These are phyloP conservation scores for Perithous albicinctus DNA, from an alignment of 2,888 invertebrate genomes.

Conservation along the genomic window DNA sequence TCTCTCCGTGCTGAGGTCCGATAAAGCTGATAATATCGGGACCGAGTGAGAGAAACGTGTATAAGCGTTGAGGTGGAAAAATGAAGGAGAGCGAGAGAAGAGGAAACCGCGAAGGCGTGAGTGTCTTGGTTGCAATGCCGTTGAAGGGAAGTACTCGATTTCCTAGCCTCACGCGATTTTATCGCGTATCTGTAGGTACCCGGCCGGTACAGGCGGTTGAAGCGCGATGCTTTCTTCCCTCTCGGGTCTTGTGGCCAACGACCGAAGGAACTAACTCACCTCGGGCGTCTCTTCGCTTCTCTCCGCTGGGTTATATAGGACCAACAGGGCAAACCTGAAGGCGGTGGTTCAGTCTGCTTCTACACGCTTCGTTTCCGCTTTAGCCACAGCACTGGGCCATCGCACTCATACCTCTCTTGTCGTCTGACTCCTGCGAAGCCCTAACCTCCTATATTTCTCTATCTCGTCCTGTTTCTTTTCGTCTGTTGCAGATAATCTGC, in stretches of 20 bases:
- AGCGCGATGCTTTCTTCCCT: conserved; percentile 55
- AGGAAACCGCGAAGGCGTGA: conserved; percentile 35
- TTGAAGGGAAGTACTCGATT: conserved; percentile 62
- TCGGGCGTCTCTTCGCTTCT: conserved; percentile 51
- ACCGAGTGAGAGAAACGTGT: conserved; percentile 8
- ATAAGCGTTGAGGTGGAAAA: conserved; percentile 32
- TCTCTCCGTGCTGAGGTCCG: conserved; percentile 52
- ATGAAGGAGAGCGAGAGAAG: conserved; percentile 41
- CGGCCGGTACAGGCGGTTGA: conserved; percentile 24
- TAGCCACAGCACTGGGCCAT: conserved; percentile 37
- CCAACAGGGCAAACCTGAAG: conserved; percentile 41
- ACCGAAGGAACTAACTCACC: conserved; percentile 58
- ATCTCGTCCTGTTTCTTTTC: conserved; percentile 59
- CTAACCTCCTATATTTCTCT: conserved; percentile 33
- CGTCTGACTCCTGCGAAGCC: conserved; percentile 17
- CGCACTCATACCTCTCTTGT: conserved; percentile 23
- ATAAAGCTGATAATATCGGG: conserved; percentile 70
- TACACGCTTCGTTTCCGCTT: conserved; percentile 50
- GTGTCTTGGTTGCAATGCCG: conserved; percentile 46
- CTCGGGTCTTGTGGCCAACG: conserved; percentile 43
- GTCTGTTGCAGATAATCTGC: conserved; percentile 61
- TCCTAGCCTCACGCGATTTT: conserved; percentile 63
- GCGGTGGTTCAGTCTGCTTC: conserved; percentile 52
- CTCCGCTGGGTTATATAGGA: conserved; percentile 3
- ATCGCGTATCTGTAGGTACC: conserved; percentile 38